Evolutionary conservation across 2,888 invertebrate species (phyloP).

Genomic region (Fissipunctia ypsillon): DNA sequence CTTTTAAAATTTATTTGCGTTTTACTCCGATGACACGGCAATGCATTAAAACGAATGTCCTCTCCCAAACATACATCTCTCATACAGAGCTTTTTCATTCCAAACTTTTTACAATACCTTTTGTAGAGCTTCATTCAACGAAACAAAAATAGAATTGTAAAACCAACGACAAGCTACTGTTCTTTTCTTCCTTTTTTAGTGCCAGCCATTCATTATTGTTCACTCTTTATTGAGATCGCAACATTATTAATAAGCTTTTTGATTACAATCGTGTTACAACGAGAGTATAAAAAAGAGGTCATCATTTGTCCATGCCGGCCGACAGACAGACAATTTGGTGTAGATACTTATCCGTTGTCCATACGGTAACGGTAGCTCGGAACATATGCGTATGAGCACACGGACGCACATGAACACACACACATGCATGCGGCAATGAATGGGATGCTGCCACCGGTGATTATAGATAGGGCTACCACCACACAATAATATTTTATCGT

Average conservation of each 20-base stretch:
- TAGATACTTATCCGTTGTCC: conserved; percentile 75
- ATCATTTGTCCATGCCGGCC: conserved; percentile 76
- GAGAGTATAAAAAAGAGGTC: conserved; percentile 76
- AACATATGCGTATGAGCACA: conserved; percentile 68
- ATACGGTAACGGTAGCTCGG: conserved; percentile 81
- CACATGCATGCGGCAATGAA: conserved; percentile 78
- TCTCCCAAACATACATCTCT: conserved; percentile 77
- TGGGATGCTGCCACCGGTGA: conserved; percentile 84
- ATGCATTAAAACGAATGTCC: conserved; percentile 78
- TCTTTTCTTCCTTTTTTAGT: conserved; percentile 64
- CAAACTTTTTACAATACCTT: conserved; percentile 63
- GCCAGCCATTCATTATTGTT: conserved; percentile 70
- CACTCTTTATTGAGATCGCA: conserved; percentile 74
- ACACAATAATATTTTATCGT: conserved; percentile 65
- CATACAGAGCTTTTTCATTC: conserved; percentile 62
- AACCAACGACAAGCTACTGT: conserved; percentile 61
- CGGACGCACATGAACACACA: conserved; percentile 61
- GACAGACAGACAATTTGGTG: conserved; percentile 77
- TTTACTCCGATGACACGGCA: conserved; percentile 80
- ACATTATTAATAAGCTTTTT: conserved; percentile 76
- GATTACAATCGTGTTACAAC: conserved; percentile 77
- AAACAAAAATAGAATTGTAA: conserved; percentile 75
- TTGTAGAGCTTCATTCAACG: conserved; percentile 73
- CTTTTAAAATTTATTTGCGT: conserved; percentile 88
- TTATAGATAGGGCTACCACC: conserved; percentile 79